Base-by-base conservation (phyloP, 2,888 invertebrate species). In the Epistrophe grossulariae region DNA sequence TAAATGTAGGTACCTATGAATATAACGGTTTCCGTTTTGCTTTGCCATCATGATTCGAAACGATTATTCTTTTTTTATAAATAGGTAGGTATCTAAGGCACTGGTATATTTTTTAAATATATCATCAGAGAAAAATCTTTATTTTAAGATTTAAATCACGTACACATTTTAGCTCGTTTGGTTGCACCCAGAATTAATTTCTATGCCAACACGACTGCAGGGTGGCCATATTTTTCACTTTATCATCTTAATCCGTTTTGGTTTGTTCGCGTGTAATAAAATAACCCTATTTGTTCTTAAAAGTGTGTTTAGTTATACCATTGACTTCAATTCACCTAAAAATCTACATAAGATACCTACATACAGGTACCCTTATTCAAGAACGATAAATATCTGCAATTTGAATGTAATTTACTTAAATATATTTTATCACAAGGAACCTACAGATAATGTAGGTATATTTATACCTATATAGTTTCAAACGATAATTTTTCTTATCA, bases 141-240 rank as follows among this genome's bases (percentile, higher is more conserved):
- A 17, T 24, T 40, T 60, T 24, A 13, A 28, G 4, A 64, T 64
- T 64, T 31, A 28, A 0, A 24, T 45, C 64, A 64, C 64, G 64
- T 64, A 45, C n/a, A 11, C 10, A n/a, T 45, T 64, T 64, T 8
- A 6, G 43, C n/a, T 64, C 59, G 19, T 35, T 35, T 35, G 43
- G 24, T 45, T 28, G n/a, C 64, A 45, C 43, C 28, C 28, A 64
- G 45, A 64, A 64, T 45, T 17, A 45, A 64, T 64, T 64, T 64
- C 28, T 64, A 11, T 64, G 64, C 45, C 64, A 45, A 31, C 28
- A 45, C 9, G 10, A 40, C 13, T 2, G 24, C 3, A 38, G 13
- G 11, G 11, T 17, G n/a, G 2, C 5, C 1, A 17, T 60, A 40
- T 40, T 40, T 7, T 15, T 15, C 17, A 52, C 17, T 24, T 15